Percentiles rank a stretch among this genome's conserved stretches.
These are phyloP conservation scores for Anthophora plumipes DNA, from an alignment of 2,888 invertebrate genomes.

Conservation along the genomic window DNA sequence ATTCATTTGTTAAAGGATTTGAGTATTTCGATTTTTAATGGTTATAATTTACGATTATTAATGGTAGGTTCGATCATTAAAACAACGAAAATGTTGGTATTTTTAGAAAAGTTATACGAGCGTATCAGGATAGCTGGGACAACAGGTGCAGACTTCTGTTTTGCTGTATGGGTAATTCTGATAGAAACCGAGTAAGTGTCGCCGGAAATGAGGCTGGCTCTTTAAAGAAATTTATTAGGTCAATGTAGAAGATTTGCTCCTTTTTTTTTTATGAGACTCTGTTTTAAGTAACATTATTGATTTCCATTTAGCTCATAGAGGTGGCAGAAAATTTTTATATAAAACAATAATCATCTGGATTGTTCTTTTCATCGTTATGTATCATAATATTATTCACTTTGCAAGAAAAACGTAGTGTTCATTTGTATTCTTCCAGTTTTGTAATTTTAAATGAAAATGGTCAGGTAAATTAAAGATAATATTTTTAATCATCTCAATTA, in stretches of 20 bases:
- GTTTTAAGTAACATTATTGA: not conserved
- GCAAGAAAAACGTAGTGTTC: too few species aligned
- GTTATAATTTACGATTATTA: not conserved
- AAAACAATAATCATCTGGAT: not conserved
- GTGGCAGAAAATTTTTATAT: not conserved
- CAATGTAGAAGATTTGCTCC: not conserved
- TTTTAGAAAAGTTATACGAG: conserved; percentile 92
- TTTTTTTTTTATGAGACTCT: not conserved
- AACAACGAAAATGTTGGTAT: not conserved
- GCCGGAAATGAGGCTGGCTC: not conserved
- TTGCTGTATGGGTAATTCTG: conserved; percentile 92
- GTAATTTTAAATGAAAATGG: not conserved
- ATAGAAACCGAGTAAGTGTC: conserved; percentile 88
- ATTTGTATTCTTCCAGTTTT: not conserved
- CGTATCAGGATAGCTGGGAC: conserved; percentile 95
- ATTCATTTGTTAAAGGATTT: not conserved
- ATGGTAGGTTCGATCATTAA: too few species aligned
- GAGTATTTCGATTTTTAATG: not conserved
- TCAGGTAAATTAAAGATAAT: not conserved
- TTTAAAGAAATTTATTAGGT: not conserved
- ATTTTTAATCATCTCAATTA: not conserved
- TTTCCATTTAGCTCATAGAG: not conserved
- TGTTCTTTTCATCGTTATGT: not conserved
- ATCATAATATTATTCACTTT: not conserved
- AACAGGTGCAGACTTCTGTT: conserved; percentile 92